These are phyloP conservation scores for Patella caerulea DNA, from an alignment of 2,888 invertebrate species.

Conservation along the genomic window DNA sequence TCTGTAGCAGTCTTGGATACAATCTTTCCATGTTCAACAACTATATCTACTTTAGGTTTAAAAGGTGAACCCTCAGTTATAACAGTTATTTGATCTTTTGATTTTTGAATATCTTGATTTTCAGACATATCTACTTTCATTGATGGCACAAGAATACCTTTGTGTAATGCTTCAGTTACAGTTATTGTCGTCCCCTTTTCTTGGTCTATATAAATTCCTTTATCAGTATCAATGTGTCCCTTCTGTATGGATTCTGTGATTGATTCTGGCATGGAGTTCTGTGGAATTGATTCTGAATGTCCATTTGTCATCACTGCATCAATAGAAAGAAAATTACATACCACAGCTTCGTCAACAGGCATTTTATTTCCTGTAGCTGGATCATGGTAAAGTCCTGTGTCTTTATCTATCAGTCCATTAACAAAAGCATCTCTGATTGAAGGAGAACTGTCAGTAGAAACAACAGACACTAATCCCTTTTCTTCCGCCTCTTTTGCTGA, in stretches of 20 bases:
- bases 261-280: slow-evolving; percentile 37
- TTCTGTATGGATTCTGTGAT: slow-evolving; percentile 52
- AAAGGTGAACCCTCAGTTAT: slow-evolving; percentile 52
- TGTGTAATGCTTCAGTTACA: slow-evolving; percentile 73
- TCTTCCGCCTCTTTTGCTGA: slow-evolving; percentile 40
- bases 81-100: not conserved
- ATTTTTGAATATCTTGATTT: slow-evolving; percentile 18
- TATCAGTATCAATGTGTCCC: slow-evolving; percentile 47
- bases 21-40: slow-evolving; percentile 46
- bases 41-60: slow-evolving; percentile 43
- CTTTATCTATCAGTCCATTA: slow-evolving; percentile 63
- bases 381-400: slow-evolving; percentile 83
- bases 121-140: slow-evolving; percentile 31
- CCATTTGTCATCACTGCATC: slow-evolving; percentile 26
- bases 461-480: slow-evolving; percentile 38
- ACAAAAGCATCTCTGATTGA: slow-evolving; percentile 47
- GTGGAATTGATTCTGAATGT: slow-evolving; percentile 19
- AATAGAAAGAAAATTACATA: slow-evolving; percentile 78
- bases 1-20: slow-evolving; percentile 56
- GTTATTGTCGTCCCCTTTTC: slow-evolving; percentile 44
- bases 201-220: slow-evolving; percentile 51
- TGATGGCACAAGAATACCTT: slow-evolving; percentile 72
- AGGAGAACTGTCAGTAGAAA: slow-evolving; percentile 13
- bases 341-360: slow-evolving; percentile 86
- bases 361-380: slow-evolving; percentile 85